Percentiles rank a stretch among this genome's conserved stretches.
phyloP scores from a whole-genome alignment of 1,140 invertebrate genomes.

The Aphelenchoides besseyi region DNA sequence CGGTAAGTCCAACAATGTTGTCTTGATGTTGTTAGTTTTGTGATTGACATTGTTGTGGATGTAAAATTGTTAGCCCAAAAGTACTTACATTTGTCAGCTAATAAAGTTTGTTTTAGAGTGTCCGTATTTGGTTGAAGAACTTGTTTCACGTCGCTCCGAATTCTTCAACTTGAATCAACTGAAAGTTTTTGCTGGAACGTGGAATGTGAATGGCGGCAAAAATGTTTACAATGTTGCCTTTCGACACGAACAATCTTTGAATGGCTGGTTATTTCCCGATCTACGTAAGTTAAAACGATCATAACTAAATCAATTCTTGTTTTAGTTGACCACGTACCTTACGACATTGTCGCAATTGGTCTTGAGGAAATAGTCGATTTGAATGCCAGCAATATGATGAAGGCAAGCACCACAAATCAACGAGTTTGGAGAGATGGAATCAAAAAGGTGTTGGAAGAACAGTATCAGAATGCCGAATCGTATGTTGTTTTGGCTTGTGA shows the following conservation, averaged over 20 bases:
- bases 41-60: conserved; percentile 35
- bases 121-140: conserved; percentile 63
- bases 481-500: conserved; percentile 90
- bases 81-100: conserved; percentile 22
- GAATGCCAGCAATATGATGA: conserved; percentile 96
- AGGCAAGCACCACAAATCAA: conserved; percentile 88
- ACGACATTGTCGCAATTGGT: conserved; percentile 84
- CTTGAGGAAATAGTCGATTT: conserved; percentile 99
- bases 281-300: conserved; percentile 18
- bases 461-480: conserved; percentile 75
- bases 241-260: conserved; percentile 79
- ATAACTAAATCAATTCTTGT: conserved; percentile 13
- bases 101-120: conserved; percentile 65
- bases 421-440: conserved; percentile 91
- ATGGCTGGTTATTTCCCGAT: conserved; percentile 86
- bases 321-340: conserved; percentile 38
- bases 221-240: conserved; percentile 81
- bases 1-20: conserved; percentile 34
- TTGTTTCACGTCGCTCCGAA: conserved; percentile 73
- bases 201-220: conserved; percentile 98
- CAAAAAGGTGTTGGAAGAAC: conserved; percentile 72
- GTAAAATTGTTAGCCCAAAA: conserved; percentile 20
- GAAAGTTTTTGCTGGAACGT: conserved; percentile 84
- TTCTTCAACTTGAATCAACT: conserved; percentile 75
- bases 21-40: conserved; percentile 16